Conservation (phyloP, 2,888 invertebrate genomes). For the Hypercompe scribonia region DNA sequence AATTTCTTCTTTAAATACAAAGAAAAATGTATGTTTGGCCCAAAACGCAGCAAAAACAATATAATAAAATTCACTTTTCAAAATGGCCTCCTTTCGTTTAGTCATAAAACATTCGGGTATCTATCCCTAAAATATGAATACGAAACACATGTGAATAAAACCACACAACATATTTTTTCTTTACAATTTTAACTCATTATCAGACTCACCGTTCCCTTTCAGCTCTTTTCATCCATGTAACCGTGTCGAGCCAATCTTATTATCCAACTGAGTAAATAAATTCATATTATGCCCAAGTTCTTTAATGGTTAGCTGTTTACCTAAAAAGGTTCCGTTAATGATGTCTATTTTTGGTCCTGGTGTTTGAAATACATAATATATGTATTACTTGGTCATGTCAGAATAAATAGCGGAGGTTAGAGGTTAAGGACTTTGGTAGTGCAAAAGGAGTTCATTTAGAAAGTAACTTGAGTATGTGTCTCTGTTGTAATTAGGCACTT, state of each 20-base stretch:
- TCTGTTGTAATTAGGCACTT: neutral
- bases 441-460: constrained; percentile 13
- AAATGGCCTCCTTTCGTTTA: too few relatives aligned
- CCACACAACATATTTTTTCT: neutral
- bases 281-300: constrained; percentile 33
- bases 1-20: too few relatives aligned
- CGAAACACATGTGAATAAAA: neutral
- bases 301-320: constrained; percentile 29
- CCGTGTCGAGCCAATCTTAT: constrained; percentile 3
- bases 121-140: too few relatives aligned
- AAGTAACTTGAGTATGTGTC: neutral
- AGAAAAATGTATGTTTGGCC: too few relatives aligned
- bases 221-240: neutral
- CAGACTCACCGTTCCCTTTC: neutral
- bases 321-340: constrained; percentile 46
- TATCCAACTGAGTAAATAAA: constrained; percentile 30
- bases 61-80: too few relatives aligned
- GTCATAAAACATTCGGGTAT: too few relatives aligned
- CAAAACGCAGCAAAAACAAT: neutral
- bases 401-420: constrained; percentile 40
- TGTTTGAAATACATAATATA: constrained; percentile 34
- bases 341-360: constrained; percentile 39
- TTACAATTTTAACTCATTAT: neutral
- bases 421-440: constrained; percentile 32
- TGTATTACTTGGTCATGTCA: constrained; percentile 31